Evolutionary conservation across 1,140 invertebrate species (phyloP), one percentile per base, ranked within the genome.

Genomic region (Spodoptera frugiperda): DNA sequence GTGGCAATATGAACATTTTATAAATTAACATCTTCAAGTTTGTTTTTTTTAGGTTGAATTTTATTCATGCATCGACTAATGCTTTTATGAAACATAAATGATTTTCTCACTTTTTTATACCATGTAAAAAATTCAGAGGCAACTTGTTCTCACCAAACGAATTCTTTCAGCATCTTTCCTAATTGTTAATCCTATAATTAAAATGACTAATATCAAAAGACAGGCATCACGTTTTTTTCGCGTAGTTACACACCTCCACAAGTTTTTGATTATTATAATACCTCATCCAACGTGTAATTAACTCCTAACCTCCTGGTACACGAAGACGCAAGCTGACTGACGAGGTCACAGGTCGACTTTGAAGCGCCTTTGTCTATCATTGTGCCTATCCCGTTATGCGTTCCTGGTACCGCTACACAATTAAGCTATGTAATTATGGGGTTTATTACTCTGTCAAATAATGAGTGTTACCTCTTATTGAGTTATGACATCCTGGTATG

Each of bases 381-480:
- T 78, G 76, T 51, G 51, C 30, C 55, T 74, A 68, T 57, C 77
- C 55, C 78, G 74, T 63, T 77, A 71, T 86, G 78, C 53, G 67
- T 46, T 73, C 82, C 75, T 79, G 44, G 83, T 84, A 82, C 84
- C 79, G 78, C 70, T 79, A 79, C 21, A 73, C 76, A 82, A 87
- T 85, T 85, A 84, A 57, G 76, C 70, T 17, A 25, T 72, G 76
- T 80, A 82, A 83, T 85, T 83, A 82, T 75, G 49, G 72, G 77
- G 73, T 79, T 82, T 83, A 77, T 78, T 76, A 55, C 65, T 21
- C 54, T 70, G 65, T 71, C 67, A 65, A 21, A 30, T 46, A 73
- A 61, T 49, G 30, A 54, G 21, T 73, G 19, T 59, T 73, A 73
- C 33, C 39, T 73, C 15, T 19, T 73, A 73, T 73, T 73, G 54